These are phyloP conservation scores for Apomyelois bistriatella DNA, from an alignment of 2,888 invertebrate species.

Conservation along the genomic window DNA sequence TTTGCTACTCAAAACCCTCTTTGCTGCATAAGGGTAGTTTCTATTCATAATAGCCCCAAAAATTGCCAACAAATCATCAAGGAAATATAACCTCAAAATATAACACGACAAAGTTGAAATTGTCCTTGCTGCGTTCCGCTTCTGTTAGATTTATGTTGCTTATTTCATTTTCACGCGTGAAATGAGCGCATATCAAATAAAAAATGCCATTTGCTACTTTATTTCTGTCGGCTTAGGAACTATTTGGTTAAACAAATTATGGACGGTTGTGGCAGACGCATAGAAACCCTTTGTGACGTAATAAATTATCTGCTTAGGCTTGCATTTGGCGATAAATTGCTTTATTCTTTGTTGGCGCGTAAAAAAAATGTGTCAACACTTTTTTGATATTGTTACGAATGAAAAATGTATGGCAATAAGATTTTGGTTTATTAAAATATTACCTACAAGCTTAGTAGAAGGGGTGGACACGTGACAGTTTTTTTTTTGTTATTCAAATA, in stretches of 20 bases:
- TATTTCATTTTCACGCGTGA: conserved; percentile 74
- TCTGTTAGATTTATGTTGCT: conserved; percentile 67
- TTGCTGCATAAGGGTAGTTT: conserved; percentile 52
- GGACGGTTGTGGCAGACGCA: background rate
- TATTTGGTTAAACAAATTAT: conserved; percentile 33
- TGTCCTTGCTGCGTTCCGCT: conserved; percentile 1
- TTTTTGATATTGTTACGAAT: conserved; percentile 18
- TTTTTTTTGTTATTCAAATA: background rate
- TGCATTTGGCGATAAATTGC: conserved; percentile 67
- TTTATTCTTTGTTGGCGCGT: conserved; percentile 46
- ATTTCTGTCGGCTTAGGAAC: conserved; percentile 47
- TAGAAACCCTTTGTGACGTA: conserved; percentile 57
- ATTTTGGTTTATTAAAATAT: conserved; percentile 11
- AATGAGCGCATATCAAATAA: conserved; percentile 56
- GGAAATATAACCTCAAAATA: conserved; percentile 39
- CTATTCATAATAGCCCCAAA: conserved; percentile 65
- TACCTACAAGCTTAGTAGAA: background rate
- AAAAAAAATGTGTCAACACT: conserved; percentile 35
- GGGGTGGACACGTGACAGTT: background rate
- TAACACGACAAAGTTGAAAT: conserved; percentile 22
- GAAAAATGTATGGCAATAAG: conserved; percentile 3
- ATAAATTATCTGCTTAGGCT: conserved; percentile 73
- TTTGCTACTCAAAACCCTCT: conserved; percentile 63
- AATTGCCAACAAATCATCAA: conserved; percentile 38
- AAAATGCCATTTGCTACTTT: conserved; percentile 61